A percentile compares a stretch with the other conserved stretches of the same genome.
These are phyloP conservation scores for Philotrypesis tridentata DNA, from an alignment of 1,140 invertebrate genomes.

Conservation along the genomic window DNA sequence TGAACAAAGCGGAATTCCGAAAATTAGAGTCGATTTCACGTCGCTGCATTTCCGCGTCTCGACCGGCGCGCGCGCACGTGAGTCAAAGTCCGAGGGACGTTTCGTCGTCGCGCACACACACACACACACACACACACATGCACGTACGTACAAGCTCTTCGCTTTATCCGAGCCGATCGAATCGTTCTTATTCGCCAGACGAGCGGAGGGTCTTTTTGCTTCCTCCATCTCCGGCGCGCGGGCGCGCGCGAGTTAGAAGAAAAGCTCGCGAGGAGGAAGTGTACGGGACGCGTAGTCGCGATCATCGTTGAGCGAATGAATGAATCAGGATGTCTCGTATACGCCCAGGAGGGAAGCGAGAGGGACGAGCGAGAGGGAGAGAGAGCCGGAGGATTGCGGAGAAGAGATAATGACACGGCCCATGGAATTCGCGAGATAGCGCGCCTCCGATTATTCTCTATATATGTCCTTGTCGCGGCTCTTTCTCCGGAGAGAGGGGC, in stretches of 20 bases:
- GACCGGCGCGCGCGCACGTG: background rate
- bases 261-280: constrained; percentile 25
- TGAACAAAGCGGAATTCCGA: background rate
- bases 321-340: constrained; percentile 22
- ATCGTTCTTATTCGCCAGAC: constrained; percentile 8
- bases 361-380: too few relatives aligned
- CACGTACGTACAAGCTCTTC: constrained; percentile 11
- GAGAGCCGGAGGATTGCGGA: constrained; percentile 27
- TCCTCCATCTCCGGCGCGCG: too few relatives aligned
- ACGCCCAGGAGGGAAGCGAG: background rate
- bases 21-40: background rate
- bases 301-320: constrained; percentile 35
- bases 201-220: background rate
- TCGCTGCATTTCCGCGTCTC: background rate
- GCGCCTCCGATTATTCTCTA: background rate
- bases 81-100: constrained; percentile 9
- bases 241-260: background rate
- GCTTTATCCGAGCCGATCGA: constrained; percentile 40
- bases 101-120: background rate
- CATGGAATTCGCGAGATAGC: constrained; percentile 37
- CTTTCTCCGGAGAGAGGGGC: too few relatives aligned
- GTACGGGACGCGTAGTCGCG: background rate
- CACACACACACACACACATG: background rate
- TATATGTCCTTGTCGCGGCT: too few relatives aligned
- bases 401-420: constrained; percentile 42